phyloP scores from a whole-genome alignment of 2,113 vertebrate species.

The Saimiri boliviensis region DNA sequence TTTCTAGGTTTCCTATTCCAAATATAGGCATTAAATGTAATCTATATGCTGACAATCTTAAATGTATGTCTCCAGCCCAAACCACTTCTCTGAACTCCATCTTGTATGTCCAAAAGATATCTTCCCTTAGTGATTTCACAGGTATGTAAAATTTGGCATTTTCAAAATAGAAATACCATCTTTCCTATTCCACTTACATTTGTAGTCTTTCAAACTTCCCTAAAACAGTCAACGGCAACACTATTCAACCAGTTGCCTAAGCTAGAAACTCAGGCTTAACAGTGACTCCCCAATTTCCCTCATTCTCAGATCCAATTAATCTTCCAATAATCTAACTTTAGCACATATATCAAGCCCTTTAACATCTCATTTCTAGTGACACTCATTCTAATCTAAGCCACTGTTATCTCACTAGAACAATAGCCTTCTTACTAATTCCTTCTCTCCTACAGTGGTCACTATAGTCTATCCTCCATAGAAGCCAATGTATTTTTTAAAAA shows the following conservation, averaged over 20 bases:
- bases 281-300: background rate
- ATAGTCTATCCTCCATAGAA: background rate
- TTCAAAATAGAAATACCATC: background rate
- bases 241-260: background rate
- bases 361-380: slow-evolving; percentile 1
- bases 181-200: background rate
- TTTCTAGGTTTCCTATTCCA: background rate
- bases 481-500: background rate
- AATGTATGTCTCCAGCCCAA: background rate
- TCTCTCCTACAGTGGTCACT: background rate
- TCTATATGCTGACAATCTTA: background rate
- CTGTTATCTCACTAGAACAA: background rate
- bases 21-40: background rate
- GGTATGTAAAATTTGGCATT: background rate
- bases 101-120: background rate
- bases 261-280: background rate
- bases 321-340: background rate
- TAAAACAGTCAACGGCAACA: background rate
- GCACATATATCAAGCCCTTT: background rate
- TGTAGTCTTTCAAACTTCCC: background rate
- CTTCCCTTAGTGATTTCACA: background rate
- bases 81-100: background rate
- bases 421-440: background rate
- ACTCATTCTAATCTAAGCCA: background rate
- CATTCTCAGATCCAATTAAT: background rate